Evolutionary conservation across 1,140 invertebrate species (phyloP).

Genomic region (honey bee (Apis mellifera)): Amel_HAv3.1 CM009936.2:4086501-4087000

Average conservation of each 20-base stretch:
- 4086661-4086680: no score
- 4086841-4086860: background rate
- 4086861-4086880: slow-evolving; percentile 37
- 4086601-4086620: no score
- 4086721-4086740: no score
- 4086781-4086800: background rate
- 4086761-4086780: background rate
- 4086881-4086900: background rate
- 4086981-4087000: slow-evolving; percentile 59
- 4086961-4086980: slow-evolving; percentile 48
- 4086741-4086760: no score
- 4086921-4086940: slow-evolving; percentile 36
- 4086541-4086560: no score
- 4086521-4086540: no score
- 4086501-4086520: no score
- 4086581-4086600: no score
- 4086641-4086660: no score
- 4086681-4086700: no score
- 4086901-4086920: slow-evolving; percentile 28
- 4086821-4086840: slow-evolving; percentile 2
- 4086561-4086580: no score
- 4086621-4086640: accelerated
- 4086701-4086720: no score
- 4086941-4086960: slow-evolving; percentile 33
- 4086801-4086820: background rate